Conservation (phyloP, 2,888 invertebrate genomes). For the Anodontia alba region DNA sequence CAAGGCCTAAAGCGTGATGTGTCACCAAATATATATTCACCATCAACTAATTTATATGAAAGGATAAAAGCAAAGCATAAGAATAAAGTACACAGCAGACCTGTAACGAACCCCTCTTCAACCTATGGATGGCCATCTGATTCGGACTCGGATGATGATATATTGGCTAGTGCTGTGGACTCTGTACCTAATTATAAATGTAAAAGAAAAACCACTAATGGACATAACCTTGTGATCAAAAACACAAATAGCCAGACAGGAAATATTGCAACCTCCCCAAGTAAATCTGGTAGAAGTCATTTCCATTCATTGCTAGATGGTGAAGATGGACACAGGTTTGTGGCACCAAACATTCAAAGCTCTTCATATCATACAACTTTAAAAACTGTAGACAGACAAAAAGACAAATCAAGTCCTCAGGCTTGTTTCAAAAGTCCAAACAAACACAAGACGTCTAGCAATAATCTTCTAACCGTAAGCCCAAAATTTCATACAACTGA, state of each 20-base stretch:
- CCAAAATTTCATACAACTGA: not conserved
- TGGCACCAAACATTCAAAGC: not conserved
- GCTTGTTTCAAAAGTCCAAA: not conserved
- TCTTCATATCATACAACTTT: not conserved
- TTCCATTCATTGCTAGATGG: not conserved
- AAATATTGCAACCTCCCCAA: not conserved
- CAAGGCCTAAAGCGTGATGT: not conserved
- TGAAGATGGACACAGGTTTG: not conserved
- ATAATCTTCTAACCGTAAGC: not conserved
- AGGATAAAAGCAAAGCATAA: not conserved
- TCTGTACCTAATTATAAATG: not conserved
- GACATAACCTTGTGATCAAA: not conserved
- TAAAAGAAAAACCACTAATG: not conserved
- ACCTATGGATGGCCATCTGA: constrained; percentile 48
- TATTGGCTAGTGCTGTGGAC: not conserved
- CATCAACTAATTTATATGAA: not conserved
- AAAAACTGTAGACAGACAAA: not conserved
- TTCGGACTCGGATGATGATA: constrained; percentile 43
- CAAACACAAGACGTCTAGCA: not conserved
- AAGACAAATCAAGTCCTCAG: not conserved
- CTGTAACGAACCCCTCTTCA: not conserved
- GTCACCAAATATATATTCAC: not conserved
- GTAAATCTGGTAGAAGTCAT: not conserved
- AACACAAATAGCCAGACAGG: not conserved
- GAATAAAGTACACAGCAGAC: not conserved